These are phyloP conservation scores for Eugnorisma glareosa DNA, from an alignment of 2,888 invertebrate species.

Conservation along the genomic window DNA sequence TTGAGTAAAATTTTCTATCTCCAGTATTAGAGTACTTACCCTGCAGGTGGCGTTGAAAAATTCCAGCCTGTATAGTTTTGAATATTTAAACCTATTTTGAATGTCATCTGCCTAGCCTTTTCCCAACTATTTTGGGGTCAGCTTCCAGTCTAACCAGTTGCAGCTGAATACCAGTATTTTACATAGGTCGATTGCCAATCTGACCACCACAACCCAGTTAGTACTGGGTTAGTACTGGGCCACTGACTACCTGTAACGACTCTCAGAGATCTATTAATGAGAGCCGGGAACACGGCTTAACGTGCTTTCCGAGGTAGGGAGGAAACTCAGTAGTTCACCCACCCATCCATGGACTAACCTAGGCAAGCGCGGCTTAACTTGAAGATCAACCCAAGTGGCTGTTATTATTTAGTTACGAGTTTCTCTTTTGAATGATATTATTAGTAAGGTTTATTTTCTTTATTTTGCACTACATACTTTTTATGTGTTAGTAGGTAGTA, in stretches of 20 bases:
- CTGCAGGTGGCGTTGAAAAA: no score
- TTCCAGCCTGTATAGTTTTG: no score
- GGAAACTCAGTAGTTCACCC: neutral
- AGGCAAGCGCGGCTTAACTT: neutral
- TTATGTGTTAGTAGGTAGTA: neutral
- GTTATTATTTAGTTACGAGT: neutral
- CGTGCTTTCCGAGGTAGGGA: neutral
- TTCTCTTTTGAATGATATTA: no score
- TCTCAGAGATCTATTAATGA: no score
- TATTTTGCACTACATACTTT: neutral
- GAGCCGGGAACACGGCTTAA: neutral
- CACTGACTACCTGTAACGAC: neutral
- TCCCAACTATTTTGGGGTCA: neutral
- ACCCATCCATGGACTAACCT: neutral
- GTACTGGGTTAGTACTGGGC: no score
- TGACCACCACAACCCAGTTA: no score
- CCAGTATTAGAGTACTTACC: no score
- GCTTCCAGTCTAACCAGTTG: no score
- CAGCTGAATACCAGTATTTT: neutral
- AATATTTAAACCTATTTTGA: neutral
- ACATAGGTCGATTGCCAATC: neutral
- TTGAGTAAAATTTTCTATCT: no score
- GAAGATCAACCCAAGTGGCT: neutral
- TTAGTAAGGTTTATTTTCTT: no score
- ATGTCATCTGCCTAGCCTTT: neutral